Evolutionary conservation across 1,140 invertebrate genomes (phyloP), one percentile per base, ranked within the genome.

Genomic region (Batillaria attramentaria): DNA sequence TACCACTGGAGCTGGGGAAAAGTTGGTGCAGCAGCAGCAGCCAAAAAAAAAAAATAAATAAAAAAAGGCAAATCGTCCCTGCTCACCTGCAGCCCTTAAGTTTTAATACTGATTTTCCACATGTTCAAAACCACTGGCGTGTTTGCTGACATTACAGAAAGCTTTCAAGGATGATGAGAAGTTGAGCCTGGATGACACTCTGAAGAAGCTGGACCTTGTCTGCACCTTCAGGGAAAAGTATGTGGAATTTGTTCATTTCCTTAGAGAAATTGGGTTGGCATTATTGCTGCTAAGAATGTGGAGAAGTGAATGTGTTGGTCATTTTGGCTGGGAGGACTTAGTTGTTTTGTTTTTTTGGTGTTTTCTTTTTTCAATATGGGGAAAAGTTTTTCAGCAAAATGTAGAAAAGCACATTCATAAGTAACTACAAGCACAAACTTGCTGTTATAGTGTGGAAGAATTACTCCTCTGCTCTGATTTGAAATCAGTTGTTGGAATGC

Each of bases 181-280:
- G 16, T 79, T 77, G 16, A 84, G 60, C 46, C 60, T 91, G 57
- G 78, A 84, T 78, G 84, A 82, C 65, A 89, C 94, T 24, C 89
- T 96, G 81, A 92, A 93, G 78, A 94, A 94, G 86, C 91, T 95
- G 60, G 93, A 94, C 85, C 88, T 91, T 39, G 91, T 95, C 60
- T 92, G 92, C 83, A 93, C 93, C 86, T 92, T 95, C 54, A 90
- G 93, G 72, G 88, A 92, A 81, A 92, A 92, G 87, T 92, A 80
- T 85, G 85, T 78, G 16, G 79, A 13, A n/a, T n/a, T 37, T 50
- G 31, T 41, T 46, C 20, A 3, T 74, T n/a, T n/a, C n/a, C n/a
- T n/a, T n/a, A n/a, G n/a, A n/a, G 60, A n/a, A 35, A 35, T 62
- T 35, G 69, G 8, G 6, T 16, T 10, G 6, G 10, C n/a, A 13